Evolutionary conservation across 1,140 invertebrate genomes (phyloP), one percentile per base, ranked within the genome.

Genomic region (Drosophila sechellia): DNA sequence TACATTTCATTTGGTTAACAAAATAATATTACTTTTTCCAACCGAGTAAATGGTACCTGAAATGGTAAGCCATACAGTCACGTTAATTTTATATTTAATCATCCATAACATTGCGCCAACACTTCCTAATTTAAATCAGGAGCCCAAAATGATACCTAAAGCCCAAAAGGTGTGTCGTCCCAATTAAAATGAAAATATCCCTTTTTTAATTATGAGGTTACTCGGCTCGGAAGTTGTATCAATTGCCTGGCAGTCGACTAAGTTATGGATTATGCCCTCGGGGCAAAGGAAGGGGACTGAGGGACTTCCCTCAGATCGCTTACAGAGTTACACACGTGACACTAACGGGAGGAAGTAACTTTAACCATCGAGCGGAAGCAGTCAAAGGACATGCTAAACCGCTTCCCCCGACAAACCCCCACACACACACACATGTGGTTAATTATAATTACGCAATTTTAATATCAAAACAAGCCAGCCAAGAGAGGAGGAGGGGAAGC

Each of bases 361-460:
- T 70, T 70, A 70, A 70, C 40, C 72, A 60, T 55, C 71, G 59
- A 87, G 42, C 83, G 79, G 84, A 83, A 89, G 80, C 76, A 63
- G 66, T 70, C 64, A 77, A 77, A 66, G 70, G 70, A 76, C 76
- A 79, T 59, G 77, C 77, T 90, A 81, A 81, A 63, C 83, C 76
- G 42, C 59, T 63, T 56, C 42, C 70, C 54, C 46, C 31, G 12
- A 37, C 34, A 60, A 20, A 50, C 35, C 71, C 58, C 49, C 20
- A 25, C 37, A 50, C 12, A 4, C 71, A n/a, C n/a, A 71, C 87
- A 90, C 84, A 91, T 90, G 90, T 84, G 90, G 79, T 91, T 91
- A 91, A 91, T 91, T 91, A 90, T 91, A 91, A 91, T 91, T 91
- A 91, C 79, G 77, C 90, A 91, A 90, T 90, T 91, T 91, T 90